phyloP scores from a whole-genome alignment of 2,888 invertebrate species.

The Caradrina kadenii region DNA sequence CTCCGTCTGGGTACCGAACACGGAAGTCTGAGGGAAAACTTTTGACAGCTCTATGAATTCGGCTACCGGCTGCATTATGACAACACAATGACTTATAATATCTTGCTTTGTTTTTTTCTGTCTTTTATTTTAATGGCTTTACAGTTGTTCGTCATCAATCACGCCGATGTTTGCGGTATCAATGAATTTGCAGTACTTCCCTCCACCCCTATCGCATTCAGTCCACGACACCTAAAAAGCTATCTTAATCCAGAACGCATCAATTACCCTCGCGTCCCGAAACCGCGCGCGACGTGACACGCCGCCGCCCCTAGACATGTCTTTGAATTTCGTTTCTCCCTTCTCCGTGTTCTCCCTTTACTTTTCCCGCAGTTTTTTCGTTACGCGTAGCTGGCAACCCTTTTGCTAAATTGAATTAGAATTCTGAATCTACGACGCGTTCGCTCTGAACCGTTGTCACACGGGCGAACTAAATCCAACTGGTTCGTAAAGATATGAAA shows the following conservation, averaged over 20 bases:
- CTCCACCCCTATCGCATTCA: slow-evolving; percentile 63
- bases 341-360: slow-evolving; percentile 52
- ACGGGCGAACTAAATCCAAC: slow-evolving; percentile 49
- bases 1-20: slow-evolving; percentile 67
- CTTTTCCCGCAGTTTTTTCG: slow-evolving; percentile 72
- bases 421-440: slow-evolving; percentile 73
- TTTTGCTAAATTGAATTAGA: slow-evolving; percentile 87
- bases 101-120: slow-evolving; percentile 54
- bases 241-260: slow-evolving; percentile 81
- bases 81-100: slow-evolving; percentile 62
- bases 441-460: slow-evolving; percentile 59
- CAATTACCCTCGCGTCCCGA: slow-evolving; percentile 78
- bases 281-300: slow-evolving; percentile 80
- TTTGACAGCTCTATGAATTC: slow-evolving; percentile 65
- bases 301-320: slow-evolving; percentile 86
- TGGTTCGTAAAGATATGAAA: slow-evolving; percentile 50
- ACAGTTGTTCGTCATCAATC: slow-evolving; percentile 60
- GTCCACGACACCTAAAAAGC: slow-evolving; percentile 74
- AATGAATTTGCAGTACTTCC: slow-evolving; percentile 53
- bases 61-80: slow-evolving; percentile 57
- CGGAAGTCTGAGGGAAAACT: slow-evolving; percentile 70
- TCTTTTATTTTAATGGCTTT: slow-evolving; percentile 50
- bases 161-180: slow-evolving; percentile 60
- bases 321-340: slow-evolving; percentile 78
- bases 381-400: slow-evolving; percentile 88